Evolutionary conservation across 2,888 invertebrate genomes (phyloP), one percentile per base, ranked within the genome.

Genomic region (Hydropsyche betteni): DNA sequence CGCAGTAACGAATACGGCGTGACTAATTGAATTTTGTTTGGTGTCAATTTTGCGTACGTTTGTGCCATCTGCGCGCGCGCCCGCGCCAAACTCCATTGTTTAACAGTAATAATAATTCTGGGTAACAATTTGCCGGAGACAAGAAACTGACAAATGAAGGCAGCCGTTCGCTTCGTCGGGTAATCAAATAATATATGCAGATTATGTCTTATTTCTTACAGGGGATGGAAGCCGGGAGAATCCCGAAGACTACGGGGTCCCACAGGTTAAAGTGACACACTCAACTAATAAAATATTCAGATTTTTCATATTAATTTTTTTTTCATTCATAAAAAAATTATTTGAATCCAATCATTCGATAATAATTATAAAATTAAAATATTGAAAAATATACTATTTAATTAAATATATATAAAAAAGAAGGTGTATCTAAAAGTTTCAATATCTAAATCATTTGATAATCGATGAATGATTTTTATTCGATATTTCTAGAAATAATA

Each of bases 171-270:
- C 73, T 69, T 77, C 77, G 75, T 74, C 75, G 73, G 74, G 75
- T 77, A 77, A 77, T 77, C 77, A 61, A 75, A 76, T 77, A 77
- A 77, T 71, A 74, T 77, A 77, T 77, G 77, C 77, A 76, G 75
- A 77, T 77, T 74, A 75, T 77, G 75, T 74, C 76, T 77, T 75
- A 77, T 74, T 75, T 76, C 71, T 76, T 75, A 69, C 70, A 14
- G 70, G 75, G 53, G 77, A 69, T 74, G 24, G 44, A 52, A 44
- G 24, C 24, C 12, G 38, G 44, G 44, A 7, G 50, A 8, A 5
- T 8, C 64, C 7, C 44, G 44, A 6, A 4, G 7, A 10, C 34
- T 6, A n/a, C 16, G 16, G 50, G 4, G 51, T 8, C 51, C 12
- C 50, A 24, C 4, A 10, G 69, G 50, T 50, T 50, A 50, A 51